These are phyloP conservation scores for Grallaria varia DNA, from an alignment of 2,113 vertebrate genomes.

Conservation along the genomic window DNA sequence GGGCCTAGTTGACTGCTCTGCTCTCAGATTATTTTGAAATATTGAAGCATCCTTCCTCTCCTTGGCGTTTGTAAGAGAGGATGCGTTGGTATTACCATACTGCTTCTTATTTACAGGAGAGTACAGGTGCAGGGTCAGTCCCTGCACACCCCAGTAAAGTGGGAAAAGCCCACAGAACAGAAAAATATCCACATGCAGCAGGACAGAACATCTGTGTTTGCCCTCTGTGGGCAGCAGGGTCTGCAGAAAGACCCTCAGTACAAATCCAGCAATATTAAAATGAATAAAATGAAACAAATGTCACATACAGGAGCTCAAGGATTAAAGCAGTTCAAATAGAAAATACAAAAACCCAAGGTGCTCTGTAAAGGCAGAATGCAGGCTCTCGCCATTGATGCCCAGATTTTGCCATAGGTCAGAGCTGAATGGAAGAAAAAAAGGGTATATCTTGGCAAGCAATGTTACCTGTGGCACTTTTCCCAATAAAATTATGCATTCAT, in stretches of 20 bases:
- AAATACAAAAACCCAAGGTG: background rate
- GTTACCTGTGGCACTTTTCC: background rate
- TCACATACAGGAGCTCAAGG: accelerated
- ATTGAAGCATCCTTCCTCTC: background rate
- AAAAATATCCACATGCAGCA: background rate
- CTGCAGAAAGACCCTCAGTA: background rate
- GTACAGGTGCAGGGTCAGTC: accelerated
- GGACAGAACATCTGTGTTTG: background rate
- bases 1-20: accelerated
- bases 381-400: accelerated
- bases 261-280: background rate
- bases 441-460: background rate
- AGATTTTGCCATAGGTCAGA: background rate
- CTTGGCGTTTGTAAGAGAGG: background rate
- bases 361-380: background rate
- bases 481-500: background rate
- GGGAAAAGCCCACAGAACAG: background rate
- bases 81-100: accelerated
- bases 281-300: background rate
- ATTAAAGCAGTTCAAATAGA: background rate
- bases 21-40: background rate
- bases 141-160: accelerated
- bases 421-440: background rate
- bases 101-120: background rate
- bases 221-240: accelerated